Percentiles rank a stretch among this genome's conserved stretches.
phyloP scores from a whole-genome alignment of 2,113 vertebrate genomes.

The Peromyscus polionotus region DNA sequence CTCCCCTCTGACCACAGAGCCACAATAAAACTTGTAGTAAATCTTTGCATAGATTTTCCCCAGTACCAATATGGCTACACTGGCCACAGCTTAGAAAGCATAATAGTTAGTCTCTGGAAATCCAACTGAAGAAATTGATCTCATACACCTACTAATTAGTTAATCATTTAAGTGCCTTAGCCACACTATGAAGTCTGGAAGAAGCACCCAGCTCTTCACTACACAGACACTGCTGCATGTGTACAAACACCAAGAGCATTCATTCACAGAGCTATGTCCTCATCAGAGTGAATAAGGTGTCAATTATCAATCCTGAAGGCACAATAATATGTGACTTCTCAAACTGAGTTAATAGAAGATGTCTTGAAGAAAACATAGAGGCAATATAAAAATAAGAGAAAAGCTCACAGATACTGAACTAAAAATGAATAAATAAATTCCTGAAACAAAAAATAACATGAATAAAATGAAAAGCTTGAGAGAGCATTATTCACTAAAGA shows the following conservation, averaged over 20 bases:
- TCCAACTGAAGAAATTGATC: not conserved
- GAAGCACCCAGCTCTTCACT: not conserved
- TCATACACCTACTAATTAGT: not conserved
- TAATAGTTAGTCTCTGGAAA: not conserved
- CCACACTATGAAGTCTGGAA: not conserved
- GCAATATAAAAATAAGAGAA: not conserved
- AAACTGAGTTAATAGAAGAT: not conserved
- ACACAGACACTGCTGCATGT: not conserved
- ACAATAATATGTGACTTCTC: not conserved
- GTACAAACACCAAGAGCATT: not conserved
- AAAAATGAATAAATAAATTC: not conserved
- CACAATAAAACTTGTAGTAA: not conserved
- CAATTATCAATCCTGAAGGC: not conserved
- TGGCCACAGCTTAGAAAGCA: not conserved
- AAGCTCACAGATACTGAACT: not conserved
- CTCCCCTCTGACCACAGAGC: not conserved
- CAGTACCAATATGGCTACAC: not conserved
- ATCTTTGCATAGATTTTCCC: not conserved
- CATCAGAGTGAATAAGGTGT: not conserved
- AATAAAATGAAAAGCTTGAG: not conserved
- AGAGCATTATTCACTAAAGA: not conserved
- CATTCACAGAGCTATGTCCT: not conserved
- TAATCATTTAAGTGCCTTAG: not conserved
- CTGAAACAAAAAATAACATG: not conserved
- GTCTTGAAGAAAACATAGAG: not conserved